Percentiles rank a stretch among this genome's conserved stretches.
Conservation (phyloP, 1,140 invertebrate genomes). For the Drosophila orena region DNA sequence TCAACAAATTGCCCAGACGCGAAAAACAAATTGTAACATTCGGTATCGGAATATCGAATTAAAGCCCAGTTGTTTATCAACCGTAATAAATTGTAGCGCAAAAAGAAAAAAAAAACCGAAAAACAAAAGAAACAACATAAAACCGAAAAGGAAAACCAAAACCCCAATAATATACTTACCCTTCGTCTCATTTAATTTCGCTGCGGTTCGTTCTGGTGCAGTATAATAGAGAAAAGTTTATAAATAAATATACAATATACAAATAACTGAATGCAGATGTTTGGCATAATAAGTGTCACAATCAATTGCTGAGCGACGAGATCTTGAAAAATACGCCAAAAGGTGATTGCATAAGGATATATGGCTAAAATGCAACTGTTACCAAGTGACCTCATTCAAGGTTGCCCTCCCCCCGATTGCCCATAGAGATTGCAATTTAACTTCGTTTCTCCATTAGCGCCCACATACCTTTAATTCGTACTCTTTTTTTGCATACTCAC, state of each 20-base stretch:
- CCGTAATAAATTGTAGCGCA: conserved; percentile 7
- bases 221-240: conserved; percentile 46
- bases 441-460: conserved; percentile 55
- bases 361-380: conserved; percentile 15
- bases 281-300: conserved; percentile 71
- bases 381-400: conserved; percentile 73
- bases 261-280: conserved; percentile 72
- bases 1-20: conserved; percentile 52
- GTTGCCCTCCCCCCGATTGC: conserved; percentile 30
- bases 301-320: conserved; percentile 62
- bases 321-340: conserved; percentile 39
- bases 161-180: neutral
- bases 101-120: conserved; percentile 2
- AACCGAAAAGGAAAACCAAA: neutral
- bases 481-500: conserved; percentile 29
- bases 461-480: conserved; percentile 21
- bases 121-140: conserved; percentile 7
- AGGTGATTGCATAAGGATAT: conserved; percentile 77
- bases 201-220: conserved; percentile 24
- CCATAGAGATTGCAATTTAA: conserved; percentile 35
- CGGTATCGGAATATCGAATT: conserved; percentile 2
- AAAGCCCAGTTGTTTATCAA: conserved; percentile 3
- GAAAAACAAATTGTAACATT: conserved; percentile 8
- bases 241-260: conserved; percentile 48
- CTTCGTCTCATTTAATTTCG: conserved; percentile 6